Conservation (phyloP, 2,797 vertebrate genomes). For the Aotus griseimembra region DNA sequence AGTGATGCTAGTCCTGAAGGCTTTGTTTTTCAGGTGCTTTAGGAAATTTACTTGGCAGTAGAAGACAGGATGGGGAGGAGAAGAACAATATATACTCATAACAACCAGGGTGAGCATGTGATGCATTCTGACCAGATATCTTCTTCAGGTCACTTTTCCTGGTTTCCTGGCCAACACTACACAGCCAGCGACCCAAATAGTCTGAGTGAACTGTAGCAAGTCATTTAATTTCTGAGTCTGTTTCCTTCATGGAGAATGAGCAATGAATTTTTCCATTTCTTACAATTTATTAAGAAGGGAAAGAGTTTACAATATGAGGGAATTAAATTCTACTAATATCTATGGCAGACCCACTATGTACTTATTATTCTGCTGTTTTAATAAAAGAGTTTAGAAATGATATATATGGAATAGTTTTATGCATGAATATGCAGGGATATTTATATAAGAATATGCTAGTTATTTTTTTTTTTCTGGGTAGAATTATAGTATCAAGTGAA, state of each 20-base stretch:
- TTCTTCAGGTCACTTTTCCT: not conserved
- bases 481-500: not conserved
- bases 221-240: not conserved
- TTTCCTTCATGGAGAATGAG: not conserved
- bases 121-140: not conserved
- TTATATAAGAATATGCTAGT: not conserved
- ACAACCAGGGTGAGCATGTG: not conserved
- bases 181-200: not conserved
- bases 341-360: not conserved
- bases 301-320: not conserved
- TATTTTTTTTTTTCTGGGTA: not conserved
- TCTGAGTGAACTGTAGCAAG: not conserved
- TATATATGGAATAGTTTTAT: not conserved
- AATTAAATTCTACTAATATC: not conserved
- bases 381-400: not conserved
- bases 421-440: not conserved
- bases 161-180: not conserved
- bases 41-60: not conserved
- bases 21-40: not conserved
- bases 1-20: not conserved
- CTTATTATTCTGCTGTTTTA: not conserved
- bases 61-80: not conserved
- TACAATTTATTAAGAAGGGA: not conserved
- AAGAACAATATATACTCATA: not conserved
- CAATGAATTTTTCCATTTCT: not conserved